Base-by-base conservation (phyloP, 2,797 vertebrate species). In the Schizopygopsis malacanthus region DNA sequence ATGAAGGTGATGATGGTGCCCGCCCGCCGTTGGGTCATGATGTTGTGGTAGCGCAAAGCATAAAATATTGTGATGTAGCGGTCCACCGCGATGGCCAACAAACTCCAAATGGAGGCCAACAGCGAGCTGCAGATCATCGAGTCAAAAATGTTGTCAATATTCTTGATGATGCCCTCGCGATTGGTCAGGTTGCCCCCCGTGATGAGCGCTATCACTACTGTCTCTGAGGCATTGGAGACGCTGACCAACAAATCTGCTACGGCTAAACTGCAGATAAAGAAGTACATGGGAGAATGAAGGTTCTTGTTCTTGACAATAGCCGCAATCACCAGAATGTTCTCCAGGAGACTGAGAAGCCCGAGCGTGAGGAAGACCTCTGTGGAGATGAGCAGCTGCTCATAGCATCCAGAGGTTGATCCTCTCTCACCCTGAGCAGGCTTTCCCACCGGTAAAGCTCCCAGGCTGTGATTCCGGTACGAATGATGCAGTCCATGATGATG, bases 31-130 rank as follows among this genome's bases (percentile, higher is more conserved):
- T 93, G 95, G 0, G 97, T 97, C 95, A 97, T 96, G 71, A 97
- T 97, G 87, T 95, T 96, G 89, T 96, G 96, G 88, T 97, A 97
- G 85, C 96, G 96, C 80, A 97, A 96, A 28, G 96, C 97, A 0
- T 97, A 97, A 92, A 97, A 97, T 86, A 97, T 97, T 2, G 97
- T 97, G 84, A 97, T 94, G 73, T 97, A 97, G 90, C 97, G 95
- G 94, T 97, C 97, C 84, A 97, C 94, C 0, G 96, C 97, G 79
- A 97, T 97, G 37, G 96, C 96, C 59, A 97, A 95, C 82, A 97
- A 93, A 86, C 96, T 97, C 93, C 96, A 97, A 90, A 97, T 97
- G 4, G 96, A 97, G 0, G 97, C 97, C 18, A 97, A 95, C 87
- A 97, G 90, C 22, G 97, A 97, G 91, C 96, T 97, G 86, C 97